Evolutionary conservation across 2,888 invertebrate genomes (phyloP), one percentile per base, ranked within the genome.

Genomic region (Dryobota labecula): DNA sequence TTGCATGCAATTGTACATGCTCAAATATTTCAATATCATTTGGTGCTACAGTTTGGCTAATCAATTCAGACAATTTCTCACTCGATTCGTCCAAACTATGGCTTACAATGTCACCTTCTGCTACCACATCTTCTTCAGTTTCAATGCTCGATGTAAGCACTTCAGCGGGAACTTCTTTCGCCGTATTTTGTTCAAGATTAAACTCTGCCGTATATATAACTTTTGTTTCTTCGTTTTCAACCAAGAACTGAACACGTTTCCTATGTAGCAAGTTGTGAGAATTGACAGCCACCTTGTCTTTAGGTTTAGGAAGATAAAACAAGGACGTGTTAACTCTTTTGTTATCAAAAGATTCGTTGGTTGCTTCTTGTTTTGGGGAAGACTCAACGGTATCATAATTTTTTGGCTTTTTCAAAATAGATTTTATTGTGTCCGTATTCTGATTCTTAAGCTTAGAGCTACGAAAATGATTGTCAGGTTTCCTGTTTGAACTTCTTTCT

Each of bases 221-320:
- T 86, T 93, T 95, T 38, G 95, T 95, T 89, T 95, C 95, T 86
- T 96, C 97, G 87, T 96, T 97, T 94, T 97, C 97, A 60, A 97
- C 97, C 87, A 97, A 94, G 94, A 97, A 97, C 90, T 97, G 97
- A 76, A 97, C 97, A 88, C 97, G 97, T 96, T 97, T 97, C 88
- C 97, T 96, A 87, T 97, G 96, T 67, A 93, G 85, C 38, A 93
- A 88, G 82, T 91, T 93, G 80, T 93, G 92, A 18, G 94, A 78
- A 61, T 88, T 88, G 63, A 89, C 80, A 47, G 87, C 70, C 57
- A 90, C 87, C 86, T 94, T 95, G 75, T 94, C 95, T 89, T 92
- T 95, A 77, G 94, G 96, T 86, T 97, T 96, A 45, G 97, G 97
- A 80, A 97, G 92, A 92, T 97, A 97, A 94, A 97, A 97, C 84